Evolutionary conservation across 2,888 invertebrate genomes (phyloP), one percentile per base, ranked within the genome.

Genomic region (Rhimphoctona megacephalus): DNA sequence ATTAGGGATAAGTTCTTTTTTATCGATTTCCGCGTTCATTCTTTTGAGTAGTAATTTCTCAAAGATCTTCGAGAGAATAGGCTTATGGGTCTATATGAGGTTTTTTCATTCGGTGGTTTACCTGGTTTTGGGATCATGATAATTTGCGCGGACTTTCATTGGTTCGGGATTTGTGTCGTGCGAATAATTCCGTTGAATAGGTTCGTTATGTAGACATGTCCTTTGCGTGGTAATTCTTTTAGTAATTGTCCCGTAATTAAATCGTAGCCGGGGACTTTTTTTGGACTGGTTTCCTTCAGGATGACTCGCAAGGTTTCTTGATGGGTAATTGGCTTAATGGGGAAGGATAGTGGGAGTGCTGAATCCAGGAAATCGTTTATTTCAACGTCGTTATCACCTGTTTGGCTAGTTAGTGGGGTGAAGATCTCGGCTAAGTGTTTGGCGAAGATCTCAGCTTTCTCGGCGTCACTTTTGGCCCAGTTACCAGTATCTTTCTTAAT

Each of bases 31-130:
- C 52, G 30, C 8, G 17, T 85, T 86, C 5, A 90, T 54, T 83
- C n/a, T 85, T 54, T 67, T 74, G 4, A 88, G 81, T 1, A 91
- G 11, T 54, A 91, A 25, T 88, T 89, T 91, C 83, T 91, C 90
- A 33, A 90, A 89, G 36, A 91, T 1, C 73, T 90, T 91, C 0
- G 87, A 90, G 5, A 91, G 54, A 5, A 88, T 83, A 67, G 90
- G 85, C 85, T 89, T 67, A 91, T 91, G 4, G 90, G 89, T 76
- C 87, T 66, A 36, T 90, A 89, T 22, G 88, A 90, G 25, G 85
- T 86, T 72, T 83, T 76, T 64, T 89, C 87, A n/a, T 87, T 84
- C 8, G 85, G 80, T 66, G 79, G 81, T 87, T 90, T 91, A 2
- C 87, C 87, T 36, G 88, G 87, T 84, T 91, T 90, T 9, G 84